Evolutionary conservation across 2,113 vertebrate genomes (phyloP), one percentile per base, ranked within the genome.

Genomic region (Isichthys henryi): DNA sequence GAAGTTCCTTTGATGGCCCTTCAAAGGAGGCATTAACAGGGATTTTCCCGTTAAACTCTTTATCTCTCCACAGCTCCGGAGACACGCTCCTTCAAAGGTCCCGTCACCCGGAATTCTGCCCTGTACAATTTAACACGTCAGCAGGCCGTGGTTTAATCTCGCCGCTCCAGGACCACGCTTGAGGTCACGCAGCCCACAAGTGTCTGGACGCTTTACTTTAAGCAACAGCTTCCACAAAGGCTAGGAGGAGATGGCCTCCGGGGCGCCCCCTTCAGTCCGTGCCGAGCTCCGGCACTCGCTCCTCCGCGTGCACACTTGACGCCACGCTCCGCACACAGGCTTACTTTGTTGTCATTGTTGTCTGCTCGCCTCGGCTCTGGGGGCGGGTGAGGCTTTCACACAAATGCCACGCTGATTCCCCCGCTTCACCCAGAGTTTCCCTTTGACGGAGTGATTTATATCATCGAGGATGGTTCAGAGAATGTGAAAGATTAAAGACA

Each of bases 361-460:
- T 88, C 56, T 87, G 52, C 46, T 43, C 39, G 39, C 39, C 21
- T 46, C 2, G 52, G 56, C 88, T 92, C 77, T 91, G 88, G 53
- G 87, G 91, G 93, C 91, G 93, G 90, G 90, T 91, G 92, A 92
- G 90, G 94, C 93, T 95, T 94, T 95, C 91, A 93, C 92, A 90
- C 91, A 92, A 94, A 94, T 90, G 88, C 89, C 88, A 85, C 77
- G 92, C 90, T 70, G 90, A 91, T 92, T 91, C 93, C 43, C 43
- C 90, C 56, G 84, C 88, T 94, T 95, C 93, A 94, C 94, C 92
- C 93, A 92, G 92, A 92, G 91, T 53, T 90, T 93, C 90, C 39
- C 52, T 91, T 92, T 92, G 90, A 90, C 89, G 83, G 88, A 90
- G 87, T 88, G 90, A 90, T 91, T 80, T 88, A 89, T 88, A 86